A percentile compares a stretch with the other conserved stretches of the same genome.
phyloP scores from a whole-genome alignment of 2,113 vertebrate species.

The Laticauda colubrina region DNA sequence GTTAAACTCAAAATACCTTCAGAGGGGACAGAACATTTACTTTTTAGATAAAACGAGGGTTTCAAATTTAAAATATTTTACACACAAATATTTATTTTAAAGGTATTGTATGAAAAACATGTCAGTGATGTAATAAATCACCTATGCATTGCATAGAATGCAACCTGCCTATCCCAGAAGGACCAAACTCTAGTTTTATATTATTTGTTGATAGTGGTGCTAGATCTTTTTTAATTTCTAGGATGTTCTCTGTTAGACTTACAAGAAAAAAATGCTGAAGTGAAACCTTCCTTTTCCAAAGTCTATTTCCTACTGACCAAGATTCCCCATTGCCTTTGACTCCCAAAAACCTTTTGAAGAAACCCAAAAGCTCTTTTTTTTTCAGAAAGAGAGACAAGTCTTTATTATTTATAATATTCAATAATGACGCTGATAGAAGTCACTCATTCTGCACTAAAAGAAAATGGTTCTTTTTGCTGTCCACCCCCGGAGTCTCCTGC shows the following conservation, averaged over 20 bases:
- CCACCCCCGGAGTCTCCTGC: conserved; percentile 35
- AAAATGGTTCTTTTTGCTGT: conserved; percentile 33
- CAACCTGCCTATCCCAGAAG: background rate
- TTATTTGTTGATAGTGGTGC: background rate
- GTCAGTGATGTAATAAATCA: background rate
- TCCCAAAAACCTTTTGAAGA: conserved; percentile 30
- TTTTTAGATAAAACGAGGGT: background rate
- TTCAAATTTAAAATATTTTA: background rate
- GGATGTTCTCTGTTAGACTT: background rate
- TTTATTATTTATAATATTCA: conserved; percentile 17
- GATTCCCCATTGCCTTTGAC: conserved; percentile 15
- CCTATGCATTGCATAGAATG: background rate
- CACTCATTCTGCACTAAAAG: conserved; percentile 43
- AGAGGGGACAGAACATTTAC: background rate
- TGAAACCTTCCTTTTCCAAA: background rate
- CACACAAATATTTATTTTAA: background rate
- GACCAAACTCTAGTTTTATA: background rate
- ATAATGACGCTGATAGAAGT: conserved; percentile 36
- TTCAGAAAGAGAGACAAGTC: conserved; percentile 49
- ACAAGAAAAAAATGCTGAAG: conserved; percentile 37
- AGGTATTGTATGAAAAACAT: background rate
- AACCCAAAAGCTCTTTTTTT: conserved; percentile 42
- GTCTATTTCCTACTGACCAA: background rate
- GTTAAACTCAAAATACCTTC: background rate
- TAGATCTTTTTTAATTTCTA: background rate